These are phyloP conservation scores for Zaprionus inermis DNA, from an alignment of 1,140 invertebrate genomes.

Conservation along the genomic window DNA sequence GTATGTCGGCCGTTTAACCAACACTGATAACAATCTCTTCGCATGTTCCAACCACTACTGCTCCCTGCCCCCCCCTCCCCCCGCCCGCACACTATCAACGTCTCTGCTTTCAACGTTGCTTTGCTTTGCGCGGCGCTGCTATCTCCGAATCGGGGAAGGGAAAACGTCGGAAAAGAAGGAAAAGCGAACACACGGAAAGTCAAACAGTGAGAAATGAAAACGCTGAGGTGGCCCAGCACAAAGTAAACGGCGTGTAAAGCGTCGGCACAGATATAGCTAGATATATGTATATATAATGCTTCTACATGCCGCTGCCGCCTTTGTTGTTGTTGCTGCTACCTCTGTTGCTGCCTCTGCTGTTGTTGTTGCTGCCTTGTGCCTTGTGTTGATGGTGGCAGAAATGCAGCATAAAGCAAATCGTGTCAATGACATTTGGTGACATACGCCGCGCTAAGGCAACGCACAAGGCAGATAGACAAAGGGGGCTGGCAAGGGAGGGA, in stretches of 20 bases:
- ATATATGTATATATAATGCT: conserved; percentile 31
- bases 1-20: conserved; percentile 44
- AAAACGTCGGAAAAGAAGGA: conserved; percentile 39
- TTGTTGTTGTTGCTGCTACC: conserved; percentile 29
- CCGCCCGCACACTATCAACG: not conserved
- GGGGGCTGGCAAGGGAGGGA: not conserved
- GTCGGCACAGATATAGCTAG: conserved; percentile 56
- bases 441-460: conserved; percentile 50
- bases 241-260: conserved; percentile 60
- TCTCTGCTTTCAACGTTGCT: not conserved
- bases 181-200: conserved; percentile 40
- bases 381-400: conserved; percentile 45
- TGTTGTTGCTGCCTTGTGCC: conserved; percentile 37
- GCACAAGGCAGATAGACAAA: conserved; percentile 15
- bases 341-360: not conserved
- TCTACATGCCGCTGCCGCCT: conserved; percentile 1
- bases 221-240: conserved; percentile 69
- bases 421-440: conserved; percentile 81
- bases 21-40: conserved; percentile 71
- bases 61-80: not conserved
- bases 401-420: conserved; percentile 79
- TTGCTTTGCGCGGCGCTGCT: conserved; percentile 1
- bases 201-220: conserved; percentile 62
- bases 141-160: conserved; percentile 21
- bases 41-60: conserved; percentile 19